phyloP scores from a whole-genome alignment of 2,113 vertebrate genomes.

The Shinisaurus crocodilurus region DNA sequence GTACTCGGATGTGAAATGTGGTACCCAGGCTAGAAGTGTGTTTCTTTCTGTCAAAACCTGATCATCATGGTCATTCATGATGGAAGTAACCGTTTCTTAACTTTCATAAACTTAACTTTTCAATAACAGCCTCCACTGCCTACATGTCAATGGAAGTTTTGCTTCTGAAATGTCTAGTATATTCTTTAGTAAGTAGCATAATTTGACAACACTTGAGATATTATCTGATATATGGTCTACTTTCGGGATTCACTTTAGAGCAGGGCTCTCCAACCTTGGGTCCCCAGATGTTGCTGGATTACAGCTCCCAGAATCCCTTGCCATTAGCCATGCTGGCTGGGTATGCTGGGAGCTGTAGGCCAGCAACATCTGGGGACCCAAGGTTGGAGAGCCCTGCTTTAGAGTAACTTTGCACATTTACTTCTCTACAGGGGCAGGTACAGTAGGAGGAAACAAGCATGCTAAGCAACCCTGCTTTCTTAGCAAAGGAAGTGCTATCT shows the following conservation, averaged over 20 bases:
- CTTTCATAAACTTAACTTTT: not conserved
- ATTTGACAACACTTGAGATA: not conserved
- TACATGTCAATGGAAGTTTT: not conserved
- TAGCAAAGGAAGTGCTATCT: not conserved
- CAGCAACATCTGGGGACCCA: too few species aligned
- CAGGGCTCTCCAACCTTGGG: too few species aligned
- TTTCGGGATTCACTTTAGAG: not conserved
- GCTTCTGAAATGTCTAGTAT: not conserved
- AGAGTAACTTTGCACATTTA: not conserved
- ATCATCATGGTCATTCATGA: not conserved
- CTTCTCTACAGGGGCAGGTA: not conserved
- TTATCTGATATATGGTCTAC: rapidly evolving
- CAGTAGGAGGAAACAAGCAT: not conserved
- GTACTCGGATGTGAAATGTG: too few species aligned
- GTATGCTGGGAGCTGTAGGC: too few species aligned
- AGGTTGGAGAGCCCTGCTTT: too few species aligned
- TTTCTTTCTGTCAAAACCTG: not conserved
- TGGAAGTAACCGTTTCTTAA: not conserved
- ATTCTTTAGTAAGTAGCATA: not conserved
- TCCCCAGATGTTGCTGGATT: too few species aligned
- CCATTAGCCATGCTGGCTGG: too few species aligned
- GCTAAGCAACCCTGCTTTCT: not conserved
- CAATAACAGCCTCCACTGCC: not conserved
- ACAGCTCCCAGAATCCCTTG: too few species aligned
- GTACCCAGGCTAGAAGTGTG: too few species aligned